Evolutionary conservation across 2,888 invertebrate genomes (phyloP), one percentile per base, ranked within the genome.

Genomic region (Tenodera sinensis): DNA sequence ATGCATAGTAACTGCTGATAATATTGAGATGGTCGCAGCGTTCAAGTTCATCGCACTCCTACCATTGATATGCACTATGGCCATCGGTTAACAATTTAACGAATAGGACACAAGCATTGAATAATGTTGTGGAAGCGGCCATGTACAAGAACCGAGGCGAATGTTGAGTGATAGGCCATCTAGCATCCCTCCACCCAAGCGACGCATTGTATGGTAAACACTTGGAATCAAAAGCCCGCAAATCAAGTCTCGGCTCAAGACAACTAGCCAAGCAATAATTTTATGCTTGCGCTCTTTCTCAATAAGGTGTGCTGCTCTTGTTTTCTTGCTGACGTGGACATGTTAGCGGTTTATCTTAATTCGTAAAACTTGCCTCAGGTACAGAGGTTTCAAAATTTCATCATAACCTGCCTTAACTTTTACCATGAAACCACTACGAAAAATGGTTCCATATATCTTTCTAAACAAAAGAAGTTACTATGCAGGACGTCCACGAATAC

Each of bases 201-300:
- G 47, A 84, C 27, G 85, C 85, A 85, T 85, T 85, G 85, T 85
- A 85, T 85, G 85, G 85, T 85, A 85, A 85, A 85, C 14, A 84
- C 84, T 42, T 84, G 84, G 20, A 83, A 83, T 83, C 83, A 83
- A 83, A 83, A 83, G n/a, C 83, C 28, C 83, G 83, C 83, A 83
- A 83, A 83, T 83, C 27, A 83, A 83, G 83, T 27, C 27, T 83
- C 28, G 14, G 83, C 28, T 28, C 83, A 28, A 25, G 54, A 71
- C 54, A 71, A 71, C 54, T 4, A 71, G 54, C 54, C 54, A 20
- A 71, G 54, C 54, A 71, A 71, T 71, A 71, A 71, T 20, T 71
- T 71, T 15, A 71, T 71, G 54, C 54, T 71, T 15, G 54, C 14
- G 54, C 20, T 71, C 54, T 20, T 71, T 71, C 54, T 71, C 42